Base-by-base conservation (phyloP, 2,888 invertebrate genomes). In the Sinodicranocentrus sp. region DNA sequence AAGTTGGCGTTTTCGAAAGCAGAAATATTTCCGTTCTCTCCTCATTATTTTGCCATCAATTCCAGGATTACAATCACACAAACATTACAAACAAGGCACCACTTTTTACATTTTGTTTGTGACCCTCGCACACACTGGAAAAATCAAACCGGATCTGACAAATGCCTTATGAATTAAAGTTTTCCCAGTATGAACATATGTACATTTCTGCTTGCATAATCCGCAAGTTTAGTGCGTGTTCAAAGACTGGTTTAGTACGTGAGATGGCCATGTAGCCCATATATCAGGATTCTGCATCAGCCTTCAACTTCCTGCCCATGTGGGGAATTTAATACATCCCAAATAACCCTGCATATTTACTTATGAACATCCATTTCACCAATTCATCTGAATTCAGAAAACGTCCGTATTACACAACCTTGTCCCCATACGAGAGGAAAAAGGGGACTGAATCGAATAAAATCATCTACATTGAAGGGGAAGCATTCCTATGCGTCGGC, bases 291-390 rank as follows among this genome's bases (percentile, higher is more conserved):
- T 57, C 33, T 61, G 44, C 48, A 70, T 78, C 78, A 78, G 78
- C 78, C 78, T 78, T 78, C 78, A 52, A 78, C 78, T 78, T 78
- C 78, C 78, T 78, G 77, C 26, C 17, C 19, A 61, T 43, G n/a
- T 26, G 26, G 48, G 52, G 52, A 68, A 43, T 39, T 65, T 2
- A 21, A 65, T 65, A 15, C 61, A 15, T 17, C 15, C 26, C 33
- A 61, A 61, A 61, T 3, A 54, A 57, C 23, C 19, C 39, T 21
- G 25, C 26, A 61, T 23, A 23, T 63, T 15, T 48, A 52, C 52
- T 52, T n/a, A n/a, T n/a, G 13, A 6, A 52, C 17, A 52, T 67
- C 39, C 76, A 61, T 78, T 67, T 68, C 57, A 68, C 77, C 15
- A 63, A 19, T 59, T 68, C 44, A 59, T 57, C 17, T 33, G 59